Evolutionary conservation across 2,888 invertebrate genomes (phyloP), one percentile per base, ranked within the genome.

Genomic region (Tethea ocularis): DNA sequence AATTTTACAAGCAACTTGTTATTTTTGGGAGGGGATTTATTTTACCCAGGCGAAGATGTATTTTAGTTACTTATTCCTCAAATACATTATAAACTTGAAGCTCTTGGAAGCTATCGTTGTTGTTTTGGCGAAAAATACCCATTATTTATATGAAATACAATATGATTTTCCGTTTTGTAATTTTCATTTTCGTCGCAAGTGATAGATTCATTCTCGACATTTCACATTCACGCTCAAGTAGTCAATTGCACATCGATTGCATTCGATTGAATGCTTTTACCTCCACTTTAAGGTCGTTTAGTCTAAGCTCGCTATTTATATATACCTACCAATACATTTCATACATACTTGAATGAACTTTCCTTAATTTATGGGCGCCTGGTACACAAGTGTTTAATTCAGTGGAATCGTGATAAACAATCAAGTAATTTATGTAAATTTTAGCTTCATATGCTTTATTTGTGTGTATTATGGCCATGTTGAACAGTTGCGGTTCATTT

Each of bases 1-100:
- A 56, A 74, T 83, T 83, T 81, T 79, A 81, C 77, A 74, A 74
- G 71, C 77, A 83, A 83, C 86, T 86, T 86, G 85, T 84, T 86
- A 89, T 87, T 89, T 88, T 87, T 88, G 93, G 93, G 92, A 91
- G 93, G 93, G 93, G 93, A 89, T 89, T 86, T 84, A 86, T 83
- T 89, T 88, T 89, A 83, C 91, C 92, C 84, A 86, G 86, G 89
- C 89, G 82, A 86, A 87, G 91, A 80, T 84, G 78, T 92, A 92
- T 90, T 91, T 91, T 87, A 77, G 78, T 81, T 79, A 33, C 33
- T 4, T 33, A 79, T 84, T 80, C 69, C 66, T 68, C 57, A 57
- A 36, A 58, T 63, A 64, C 72, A 70, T 61, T 61, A 57, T 60
- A 58, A 58, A 60, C 52, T 56, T 61, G 57, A 59, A 57, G 58